These are phyloP conservation scores for Erithacus rubecula DNA, from an alignment of 2,797 vertebrate genomes.

Conservation along the genomic window DNA sequence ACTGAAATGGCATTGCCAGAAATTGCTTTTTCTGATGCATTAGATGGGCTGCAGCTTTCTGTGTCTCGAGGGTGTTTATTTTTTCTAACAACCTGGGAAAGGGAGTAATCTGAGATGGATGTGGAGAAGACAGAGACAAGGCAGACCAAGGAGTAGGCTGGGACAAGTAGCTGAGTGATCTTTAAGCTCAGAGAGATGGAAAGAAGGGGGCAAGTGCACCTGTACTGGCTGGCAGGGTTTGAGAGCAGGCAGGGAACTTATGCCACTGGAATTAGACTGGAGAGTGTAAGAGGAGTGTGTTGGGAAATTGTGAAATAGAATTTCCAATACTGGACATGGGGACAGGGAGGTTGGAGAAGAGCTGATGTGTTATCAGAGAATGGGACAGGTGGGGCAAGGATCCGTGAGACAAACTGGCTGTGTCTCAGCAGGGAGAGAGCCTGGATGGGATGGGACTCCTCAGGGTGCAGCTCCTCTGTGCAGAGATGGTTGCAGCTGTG, in stretches of 20 bases:
- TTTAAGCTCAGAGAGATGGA: neutral
- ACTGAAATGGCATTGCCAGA: neutral
- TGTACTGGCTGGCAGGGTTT: neutral
- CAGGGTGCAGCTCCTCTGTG: neutral
- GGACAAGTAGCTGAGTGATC: neutral
- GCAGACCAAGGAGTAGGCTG: neutral
- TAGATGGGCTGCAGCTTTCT: neutral
- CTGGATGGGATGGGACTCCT: neutral
- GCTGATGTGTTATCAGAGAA: neutral
- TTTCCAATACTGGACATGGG: neutral
- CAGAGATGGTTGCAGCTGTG: neutral
- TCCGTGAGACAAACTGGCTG: neutral
- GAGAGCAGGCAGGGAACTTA: neutral
- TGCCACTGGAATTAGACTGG: neutral
- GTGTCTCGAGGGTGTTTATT: neutral
- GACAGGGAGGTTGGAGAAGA: neutral
- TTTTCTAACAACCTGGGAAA: neutral
- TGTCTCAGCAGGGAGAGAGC: neutral
- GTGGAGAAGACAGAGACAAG: neutral
- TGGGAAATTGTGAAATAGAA: neutral
- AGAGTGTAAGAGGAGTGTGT: neutral
- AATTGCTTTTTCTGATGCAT: neutral
- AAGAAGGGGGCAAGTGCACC: neutral
- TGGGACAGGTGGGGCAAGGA: neutral
- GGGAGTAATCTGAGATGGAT: neutral